A percentile compares a stretch with the other conserved stretches of the same genome.
phyloP scores from a whole-genome alignment of 2,888 invertebrate species.

The Drosophila bunnanda region DNA sequence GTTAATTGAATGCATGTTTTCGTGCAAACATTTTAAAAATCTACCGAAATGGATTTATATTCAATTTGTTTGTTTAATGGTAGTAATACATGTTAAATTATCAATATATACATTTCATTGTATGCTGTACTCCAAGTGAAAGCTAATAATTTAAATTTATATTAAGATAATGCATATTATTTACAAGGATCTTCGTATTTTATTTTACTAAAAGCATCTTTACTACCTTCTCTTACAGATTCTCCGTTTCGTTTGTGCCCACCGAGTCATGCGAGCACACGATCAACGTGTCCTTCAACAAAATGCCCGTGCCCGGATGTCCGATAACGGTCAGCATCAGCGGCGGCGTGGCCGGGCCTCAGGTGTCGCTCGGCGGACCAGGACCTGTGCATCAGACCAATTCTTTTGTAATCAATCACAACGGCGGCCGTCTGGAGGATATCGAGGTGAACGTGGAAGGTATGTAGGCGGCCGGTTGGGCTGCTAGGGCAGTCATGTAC shows the following conservation, averaged over 20 bases:
- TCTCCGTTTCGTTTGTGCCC: conserved; percentile 98
- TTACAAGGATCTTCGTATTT: neutral
- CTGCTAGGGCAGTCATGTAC: conserved; percentile 6
- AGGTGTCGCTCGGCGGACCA: conserved; percentile 90
- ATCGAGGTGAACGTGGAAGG: conserved; percentile 98
- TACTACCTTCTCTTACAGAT: conserved; percentile 85
- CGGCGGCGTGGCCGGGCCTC: conserved; percentile 88
- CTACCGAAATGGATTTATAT: neutral
- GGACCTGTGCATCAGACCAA: conserved; percentile 90
- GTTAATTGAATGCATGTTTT: conserved; percentile 3
- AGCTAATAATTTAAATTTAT: neutral
- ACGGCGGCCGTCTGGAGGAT: conserved; percentile 95
- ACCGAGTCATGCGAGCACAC: conserved; percentile 97
- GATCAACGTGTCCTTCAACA: conserved; percentile 98
- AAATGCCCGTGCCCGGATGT: conserved; percentile 93
- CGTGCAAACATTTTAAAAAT: neutral
- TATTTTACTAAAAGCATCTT: neutral
- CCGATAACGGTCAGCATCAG: conserved; percentile 94
- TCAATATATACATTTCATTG: neutral
- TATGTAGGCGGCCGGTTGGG: conserved; percentile 83
- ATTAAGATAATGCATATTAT: neutral
- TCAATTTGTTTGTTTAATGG: neutral
- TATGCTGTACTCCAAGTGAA: neutral
- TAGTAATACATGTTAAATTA: neutral
- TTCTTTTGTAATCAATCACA: conserved; percentile 90